Evolutionary conservation across 2,888 invertebrate genomes (phyloP).

Genomic region (Bibio marci): DNA sequence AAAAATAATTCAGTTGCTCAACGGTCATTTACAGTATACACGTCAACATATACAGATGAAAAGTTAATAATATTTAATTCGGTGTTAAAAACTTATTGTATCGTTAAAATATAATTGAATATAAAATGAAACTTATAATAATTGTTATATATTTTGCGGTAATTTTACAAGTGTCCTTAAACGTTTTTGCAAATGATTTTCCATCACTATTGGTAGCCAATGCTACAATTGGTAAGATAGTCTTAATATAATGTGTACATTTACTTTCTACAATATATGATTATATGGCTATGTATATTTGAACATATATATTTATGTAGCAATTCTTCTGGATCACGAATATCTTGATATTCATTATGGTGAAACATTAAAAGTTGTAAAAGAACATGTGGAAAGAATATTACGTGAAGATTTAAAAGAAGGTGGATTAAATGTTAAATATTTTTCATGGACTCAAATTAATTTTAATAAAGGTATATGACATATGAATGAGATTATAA

Average conservation of each 20-base stretch:
- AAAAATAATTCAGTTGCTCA: no score
- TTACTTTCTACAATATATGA: no score
- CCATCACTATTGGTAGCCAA: conserved; percentile 56
- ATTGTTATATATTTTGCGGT: no score
- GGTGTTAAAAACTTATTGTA: no score
- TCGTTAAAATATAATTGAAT: no score
- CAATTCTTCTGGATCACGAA: conserved; percentile 51
- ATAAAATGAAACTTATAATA: no score
- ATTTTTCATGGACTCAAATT: conserved; percentile 49
- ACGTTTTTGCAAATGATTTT: conserved; percentile 39
- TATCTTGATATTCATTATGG: conserved; percentile 46
- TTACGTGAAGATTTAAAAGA: conserved; percentile 46
- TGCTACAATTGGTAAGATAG: conserved; percentile 46
- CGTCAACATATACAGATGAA: no score
- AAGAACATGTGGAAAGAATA: conserved; percentile 42
- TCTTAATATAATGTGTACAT: conserved; percentile 3
- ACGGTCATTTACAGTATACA: no score
- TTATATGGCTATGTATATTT: no score
- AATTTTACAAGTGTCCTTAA: no score
- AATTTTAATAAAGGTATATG: conserved; percentile 49
- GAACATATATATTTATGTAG: conserved; percentile 27
- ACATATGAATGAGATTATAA: not conserved
- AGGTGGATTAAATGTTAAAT: conserved; percentile 49
- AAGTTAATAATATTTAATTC: no score
- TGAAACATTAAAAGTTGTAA: conserved; percentile 35